These are phyloP conservation scores for Proterorhinus semilunaris DNA, from an alignment of 2,113 vertebrate species.

Conservation along the genomic window DNA sequence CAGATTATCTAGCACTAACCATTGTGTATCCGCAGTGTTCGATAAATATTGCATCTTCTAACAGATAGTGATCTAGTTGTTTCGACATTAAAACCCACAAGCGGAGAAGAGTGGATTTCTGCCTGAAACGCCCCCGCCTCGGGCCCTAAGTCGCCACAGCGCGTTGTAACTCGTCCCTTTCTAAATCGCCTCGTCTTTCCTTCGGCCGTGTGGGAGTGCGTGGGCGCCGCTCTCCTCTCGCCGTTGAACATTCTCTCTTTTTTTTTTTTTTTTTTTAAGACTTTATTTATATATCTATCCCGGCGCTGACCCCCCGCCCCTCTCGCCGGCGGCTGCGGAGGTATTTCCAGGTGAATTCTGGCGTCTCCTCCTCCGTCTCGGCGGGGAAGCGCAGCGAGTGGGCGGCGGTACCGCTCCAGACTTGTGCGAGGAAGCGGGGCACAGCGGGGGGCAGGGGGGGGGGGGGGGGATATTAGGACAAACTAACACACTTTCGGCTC, in stretches of 20 bases:
- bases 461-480: neutral
- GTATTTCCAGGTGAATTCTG: neutral
- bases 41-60: too few relatives aligned
- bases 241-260: neutral
- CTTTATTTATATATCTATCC: neutral
- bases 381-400: neutral
- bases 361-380: neutral
- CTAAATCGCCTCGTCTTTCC: too few relatives aligned
- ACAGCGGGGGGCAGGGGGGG: neutral
- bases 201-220: neutral
- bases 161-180: too few relatives aligned
- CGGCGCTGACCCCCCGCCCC: neutral
- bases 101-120: too few relatives aligned
- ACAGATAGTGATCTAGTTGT: too few relatives aligned
- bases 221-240: neutral
- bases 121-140: too few relatives aligned
- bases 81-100: too few relatives aligned
- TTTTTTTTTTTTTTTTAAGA: too few relatives aligned
- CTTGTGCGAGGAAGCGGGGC: neutral
- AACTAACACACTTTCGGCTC: neutral
- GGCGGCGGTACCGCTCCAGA: neutral
- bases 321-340: neutral
- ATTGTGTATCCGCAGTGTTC: too few relatives aligned
- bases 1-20: too few relatives aligned
- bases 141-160: too few relatives aligned